Conservation (phyloP, 2,888 invertebrate genomes). For the Acanthosoma haemorrhoidale region DNA sequence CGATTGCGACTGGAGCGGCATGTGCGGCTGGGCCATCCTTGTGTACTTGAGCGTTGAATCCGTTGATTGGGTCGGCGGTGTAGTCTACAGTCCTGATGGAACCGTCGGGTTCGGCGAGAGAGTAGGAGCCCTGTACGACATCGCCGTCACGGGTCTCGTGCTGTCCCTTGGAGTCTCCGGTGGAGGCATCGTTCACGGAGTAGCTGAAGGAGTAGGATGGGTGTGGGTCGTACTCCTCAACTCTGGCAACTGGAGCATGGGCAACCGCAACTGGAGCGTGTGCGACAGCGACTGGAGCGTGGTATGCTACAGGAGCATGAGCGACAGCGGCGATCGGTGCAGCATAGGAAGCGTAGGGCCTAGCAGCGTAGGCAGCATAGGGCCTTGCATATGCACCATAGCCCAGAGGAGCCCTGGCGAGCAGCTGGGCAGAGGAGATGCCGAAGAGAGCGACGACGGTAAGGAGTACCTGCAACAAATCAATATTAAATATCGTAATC, state of each 20-base stretch:
- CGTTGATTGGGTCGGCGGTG: slow-evolving; percentile 19
- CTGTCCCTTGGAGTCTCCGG: slow-evolving; percentile 3
- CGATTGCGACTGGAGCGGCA: slow-evolving; percentile 40
- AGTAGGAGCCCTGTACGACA: neutral
- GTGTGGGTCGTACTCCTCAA: slow-evolving; percentile 10
- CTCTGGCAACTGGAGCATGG: neutral
- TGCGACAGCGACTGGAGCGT: neutral
- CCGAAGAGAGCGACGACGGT: neutral
- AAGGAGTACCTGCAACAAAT: neutral
- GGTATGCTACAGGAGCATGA: neutral
- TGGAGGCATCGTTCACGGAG: neutral
- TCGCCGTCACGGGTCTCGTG: neutral
- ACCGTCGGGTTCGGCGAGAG: slow-evolving; percentile 1
- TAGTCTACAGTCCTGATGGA: slow-evolving; percentile 17
- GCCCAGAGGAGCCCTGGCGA: slow-evolving; percentile 3
- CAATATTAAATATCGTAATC: neutral
- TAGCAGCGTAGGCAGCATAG: neutral
- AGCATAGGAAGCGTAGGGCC: neutral
- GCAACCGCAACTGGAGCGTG: slow-evolving; percentile 40
- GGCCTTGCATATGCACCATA: neutral
- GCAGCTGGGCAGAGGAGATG: neutral
- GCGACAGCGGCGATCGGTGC: slow-evolving; percentile 4
- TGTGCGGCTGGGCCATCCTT: neutral
- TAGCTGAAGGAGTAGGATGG: neutral
- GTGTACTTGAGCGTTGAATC: slow-evolving; percentile 9